Evolutionary conservation across 2,113 vertebrate species (phyloP).

Genomic region (Epinephelus moara): DNA sequence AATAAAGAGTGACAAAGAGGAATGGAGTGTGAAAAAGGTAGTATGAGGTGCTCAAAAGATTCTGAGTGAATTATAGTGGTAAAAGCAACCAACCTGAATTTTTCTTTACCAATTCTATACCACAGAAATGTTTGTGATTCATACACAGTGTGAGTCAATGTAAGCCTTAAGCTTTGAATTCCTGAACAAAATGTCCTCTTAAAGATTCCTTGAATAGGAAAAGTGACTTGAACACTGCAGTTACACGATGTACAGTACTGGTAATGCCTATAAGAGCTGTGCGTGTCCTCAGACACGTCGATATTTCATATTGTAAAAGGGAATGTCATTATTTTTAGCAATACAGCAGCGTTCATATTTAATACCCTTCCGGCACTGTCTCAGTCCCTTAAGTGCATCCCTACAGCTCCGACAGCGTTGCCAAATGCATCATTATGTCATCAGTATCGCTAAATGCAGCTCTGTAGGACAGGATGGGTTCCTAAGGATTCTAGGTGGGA

Average conservation of each 20-base stretch:
- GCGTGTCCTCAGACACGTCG: conserved; percentile 13
- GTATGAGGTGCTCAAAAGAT: neutral
- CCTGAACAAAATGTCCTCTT: neutral
- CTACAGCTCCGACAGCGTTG: conserved; percentile 44
- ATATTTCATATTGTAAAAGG: conserved; percentile 57
- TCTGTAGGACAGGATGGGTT: conserved; percentile 5
- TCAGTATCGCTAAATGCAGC: conserved; percentile 44
- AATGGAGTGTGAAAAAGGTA: neutral
- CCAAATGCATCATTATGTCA: conserved; percentile 69
- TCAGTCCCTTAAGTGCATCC: conserved; percentile 74
- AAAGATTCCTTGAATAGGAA: neutral
- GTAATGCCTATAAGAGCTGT: neutral
- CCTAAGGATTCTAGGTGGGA: neutral
- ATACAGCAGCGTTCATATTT: conserved; percentile 69
- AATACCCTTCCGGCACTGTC: conserved; percentile 62
- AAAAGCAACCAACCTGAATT: neutral
- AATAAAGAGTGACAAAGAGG: conserved; percentile 20
- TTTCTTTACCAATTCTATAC: neutral
- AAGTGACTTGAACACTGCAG: neutral
- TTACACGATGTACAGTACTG: neutral
- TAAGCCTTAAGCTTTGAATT: neutral
- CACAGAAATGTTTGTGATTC: neutral
- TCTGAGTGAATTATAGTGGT: neutral
- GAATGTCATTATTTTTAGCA: conserved; percentile 71
- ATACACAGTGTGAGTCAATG: neutral